These are phyloP conservation scores for Conopomorpha cramerella DNA, from an alignment of 1,140 invertebrate genomes.

Conservation along the genomic window DNA sequence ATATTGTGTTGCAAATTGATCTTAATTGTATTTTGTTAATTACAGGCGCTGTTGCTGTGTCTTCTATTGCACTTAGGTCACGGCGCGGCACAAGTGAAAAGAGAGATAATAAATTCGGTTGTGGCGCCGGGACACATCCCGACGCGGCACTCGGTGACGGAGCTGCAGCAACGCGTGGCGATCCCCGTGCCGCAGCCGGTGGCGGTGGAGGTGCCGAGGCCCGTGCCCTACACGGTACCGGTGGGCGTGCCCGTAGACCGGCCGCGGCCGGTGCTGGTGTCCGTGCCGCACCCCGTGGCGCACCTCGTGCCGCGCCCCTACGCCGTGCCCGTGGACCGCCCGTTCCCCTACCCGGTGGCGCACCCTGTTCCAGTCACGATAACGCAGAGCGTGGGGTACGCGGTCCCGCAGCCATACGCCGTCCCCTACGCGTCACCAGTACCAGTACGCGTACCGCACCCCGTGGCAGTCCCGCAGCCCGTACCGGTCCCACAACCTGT, in stretches of 20 bases:
- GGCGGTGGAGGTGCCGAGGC: conserved; percentile 25
- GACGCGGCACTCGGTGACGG: conserved; percentile 28
- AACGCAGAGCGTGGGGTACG: conserved; percentile 38
- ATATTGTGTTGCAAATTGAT: no score
- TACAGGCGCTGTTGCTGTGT: conserved; percentile 21
- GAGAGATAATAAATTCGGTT: conserved; percentile 3
- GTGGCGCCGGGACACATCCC: conserved; percentile 13
- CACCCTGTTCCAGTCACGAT: conserved; percentile 41
- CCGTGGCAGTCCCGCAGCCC: conserved; percentile 15
- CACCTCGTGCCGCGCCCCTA: conserved; percentile 29
- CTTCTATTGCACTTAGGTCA: conserved; percentile 11
- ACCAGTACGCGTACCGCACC: conserved; percentile 28
- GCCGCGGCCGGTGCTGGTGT: conserved; percentile 31
- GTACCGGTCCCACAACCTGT: neutral
- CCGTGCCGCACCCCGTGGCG: conserved; percentile 36
- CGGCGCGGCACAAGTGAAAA: conserved; percentile 9
- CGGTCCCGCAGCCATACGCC: conserved; percentile 39
- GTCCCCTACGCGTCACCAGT: conserved; percentile 34
- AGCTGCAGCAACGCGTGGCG: conserved; percentile 26
- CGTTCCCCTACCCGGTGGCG: conserved; percentile 30
- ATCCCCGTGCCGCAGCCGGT: conserved; percentile 37
- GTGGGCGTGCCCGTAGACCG: conserved; percentile 34
- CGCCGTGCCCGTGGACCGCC: conserved; percentile 35
- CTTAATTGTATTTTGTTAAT: no score
- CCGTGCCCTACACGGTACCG: conserved; percentile 31